phyloP scores from a whole-genome alignment of 2,113 vertebrate species.

The Calyptomena viridis region DNA sequence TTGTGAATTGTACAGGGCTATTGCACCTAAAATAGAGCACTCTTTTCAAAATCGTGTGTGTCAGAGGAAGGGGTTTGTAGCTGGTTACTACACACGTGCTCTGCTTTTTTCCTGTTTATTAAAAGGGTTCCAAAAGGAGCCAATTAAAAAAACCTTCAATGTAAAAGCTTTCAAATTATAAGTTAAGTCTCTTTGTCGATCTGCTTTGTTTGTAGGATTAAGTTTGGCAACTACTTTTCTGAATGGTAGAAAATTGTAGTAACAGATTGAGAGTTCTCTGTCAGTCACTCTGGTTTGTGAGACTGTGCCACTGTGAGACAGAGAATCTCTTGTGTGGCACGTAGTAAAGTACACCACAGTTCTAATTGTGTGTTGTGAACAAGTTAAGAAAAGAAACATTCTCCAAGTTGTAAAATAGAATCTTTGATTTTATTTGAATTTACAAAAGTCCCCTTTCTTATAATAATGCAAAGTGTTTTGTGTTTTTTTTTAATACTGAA shows the following conservation, averaged over 20 bases:
- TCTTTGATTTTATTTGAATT: slow-evolving; percentile 52
- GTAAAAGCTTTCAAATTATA: neutral
- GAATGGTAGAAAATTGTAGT: neutral
- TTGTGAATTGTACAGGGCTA: neutral
- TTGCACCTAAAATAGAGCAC: neutral
- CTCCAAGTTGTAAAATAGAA: slow-evolving; percentile 31
- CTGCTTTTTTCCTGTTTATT: neutral
- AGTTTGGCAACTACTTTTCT: neutral
- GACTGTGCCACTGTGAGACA: neutral
- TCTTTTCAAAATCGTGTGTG: neutral
- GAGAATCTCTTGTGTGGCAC: neutral
- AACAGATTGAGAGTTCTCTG: neutral
- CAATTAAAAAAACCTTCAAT: neutral
- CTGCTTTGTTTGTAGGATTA: neutral
- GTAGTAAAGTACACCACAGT: neutral
- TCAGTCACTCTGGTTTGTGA: neutral
- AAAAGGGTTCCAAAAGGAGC: neutral
- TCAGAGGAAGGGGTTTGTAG: neutral
- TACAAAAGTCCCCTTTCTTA: slow-evolving; percentile 37
- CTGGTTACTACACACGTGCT: neutral
- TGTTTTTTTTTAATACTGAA: neutral
- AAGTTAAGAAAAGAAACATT: slow-evolving; percentile 58
- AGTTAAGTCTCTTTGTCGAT: neutral
- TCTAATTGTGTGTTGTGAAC: slow-evolving; percentile 21
- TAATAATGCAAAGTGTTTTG: neutral